Conservation (phyloP, 2,888 invertebrate genomes). For the Neria commutata region DNA sequence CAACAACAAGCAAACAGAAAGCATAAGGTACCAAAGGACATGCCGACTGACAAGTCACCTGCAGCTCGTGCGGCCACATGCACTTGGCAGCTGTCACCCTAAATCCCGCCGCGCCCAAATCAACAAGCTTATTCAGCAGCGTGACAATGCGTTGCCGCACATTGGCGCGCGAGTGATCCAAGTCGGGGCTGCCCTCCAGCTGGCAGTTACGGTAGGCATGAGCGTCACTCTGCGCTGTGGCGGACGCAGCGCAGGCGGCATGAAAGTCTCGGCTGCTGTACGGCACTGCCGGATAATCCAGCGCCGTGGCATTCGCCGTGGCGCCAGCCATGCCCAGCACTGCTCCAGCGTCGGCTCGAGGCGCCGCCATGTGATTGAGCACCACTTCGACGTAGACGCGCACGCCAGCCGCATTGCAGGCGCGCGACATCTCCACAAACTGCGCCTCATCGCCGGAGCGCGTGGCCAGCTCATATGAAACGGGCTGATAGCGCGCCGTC, state of each 20-base stretch:
- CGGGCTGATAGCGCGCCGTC: slow-evolving; percentile 86
- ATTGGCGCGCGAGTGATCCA: slow-evolving; percentile 70
- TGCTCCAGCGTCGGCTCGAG: slow-evolving; percentile 47
- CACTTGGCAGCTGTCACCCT: slow-evolving; percentile 78
- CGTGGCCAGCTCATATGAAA: slow-evolving; percentile 75
- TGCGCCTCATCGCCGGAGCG: slow-evolving; percentile 75
- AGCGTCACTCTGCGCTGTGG: slow-evolving; percentile 69
- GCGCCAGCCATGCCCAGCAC: slow-evolving; percentile 65
- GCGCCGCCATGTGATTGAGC: slow-evolving; percentile 83
- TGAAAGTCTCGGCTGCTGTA: slow-evolving; percentile 73
- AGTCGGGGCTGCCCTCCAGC: slow-evolving; percentile 73
- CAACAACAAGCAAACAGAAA: slow-evolving; percentile 8
- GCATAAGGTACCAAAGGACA: background rate
- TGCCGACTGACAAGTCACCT: slow-evolving; percentile 32
- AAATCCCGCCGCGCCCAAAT: slow-evolving; percentile 81
- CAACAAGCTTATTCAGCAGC: slow-evolving; percentile 49
- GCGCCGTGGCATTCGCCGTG: slow-evolving; percentile 47
- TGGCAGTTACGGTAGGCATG: slow-evolving; percentile 73
- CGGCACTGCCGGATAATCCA: slow-evolving; percentile 64
- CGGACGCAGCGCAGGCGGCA: slow-evolving; percentile 63
- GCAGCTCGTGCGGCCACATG: slow-evolving; percentile 77
- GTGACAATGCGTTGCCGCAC: slow-evolving; percentile 67
- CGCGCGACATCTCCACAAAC: slow-evolving; percentile 74
- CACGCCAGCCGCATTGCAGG: slow-evolving; percentile 82
- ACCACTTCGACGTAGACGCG: slow-evolving; percentile 79